Conservation (phyloP, 2,888 invertebrate genomes). For the Schizotus pectinicornis region DNA sequence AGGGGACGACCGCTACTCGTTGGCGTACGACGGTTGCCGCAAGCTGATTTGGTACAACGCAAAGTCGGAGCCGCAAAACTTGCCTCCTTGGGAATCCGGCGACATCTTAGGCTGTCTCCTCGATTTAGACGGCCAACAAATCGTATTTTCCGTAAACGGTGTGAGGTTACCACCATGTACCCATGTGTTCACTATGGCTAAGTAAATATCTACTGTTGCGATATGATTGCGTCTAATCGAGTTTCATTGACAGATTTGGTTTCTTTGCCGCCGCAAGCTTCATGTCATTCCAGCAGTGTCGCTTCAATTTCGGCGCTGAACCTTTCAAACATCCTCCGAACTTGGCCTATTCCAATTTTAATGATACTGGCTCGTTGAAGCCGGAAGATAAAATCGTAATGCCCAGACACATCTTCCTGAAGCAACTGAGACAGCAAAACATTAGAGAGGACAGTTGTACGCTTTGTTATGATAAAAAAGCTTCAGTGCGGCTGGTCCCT, state of each 20-base stretch:
- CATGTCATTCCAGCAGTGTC: constrained; percentile 95
- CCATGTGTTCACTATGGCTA: constrained; percentile 78
- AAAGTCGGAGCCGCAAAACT: constrained; percentile 65
- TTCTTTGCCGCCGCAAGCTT: constrained; percentile 96
- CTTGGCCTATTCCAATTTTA: constrained; percentile 74
- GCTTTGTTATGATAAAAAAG: constrained; percentile 83
- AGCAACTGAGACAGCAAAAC: constrained; percentile 74
- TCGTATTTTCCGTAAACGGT: constrained; percentile 87
- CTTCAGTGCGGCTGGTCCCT: constrained; percentile 76
- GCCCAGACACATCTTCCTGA: constrained; percentile 81
- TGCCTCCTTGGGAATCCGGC: constrained; percentile 80
- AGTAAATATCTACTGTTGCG: constrained; percentile 60
- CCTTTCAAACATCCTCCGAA: constrained; percentile 85
- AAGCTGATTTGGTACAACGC: constrained; percentile 90
- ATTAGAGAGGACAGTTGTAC: constrained; percentile 86
- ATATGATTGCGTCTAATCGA: not conserved
- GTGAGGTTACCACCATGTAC: constrained; percentile 69
- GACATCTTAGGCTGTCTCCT: constrained; percentile 86
- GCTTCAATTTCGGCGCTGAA: constrained; percentile 88
- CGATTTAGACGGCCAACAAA: constrained; percentile 74
- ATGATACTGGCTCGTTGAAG: constrained; percentile 76
- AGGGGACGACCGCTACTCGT: constrained; percentile 87
- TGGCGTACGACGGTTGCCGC: constrained; percentile 93
- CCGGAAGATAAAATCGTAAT: constrained; percentile 78
- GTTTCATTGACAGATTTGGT: constrained; percentile 68